phyloP scores from a whole-genome alignment of 1,140 invertebrate species.

The Saccostrea echinata region DNA sequence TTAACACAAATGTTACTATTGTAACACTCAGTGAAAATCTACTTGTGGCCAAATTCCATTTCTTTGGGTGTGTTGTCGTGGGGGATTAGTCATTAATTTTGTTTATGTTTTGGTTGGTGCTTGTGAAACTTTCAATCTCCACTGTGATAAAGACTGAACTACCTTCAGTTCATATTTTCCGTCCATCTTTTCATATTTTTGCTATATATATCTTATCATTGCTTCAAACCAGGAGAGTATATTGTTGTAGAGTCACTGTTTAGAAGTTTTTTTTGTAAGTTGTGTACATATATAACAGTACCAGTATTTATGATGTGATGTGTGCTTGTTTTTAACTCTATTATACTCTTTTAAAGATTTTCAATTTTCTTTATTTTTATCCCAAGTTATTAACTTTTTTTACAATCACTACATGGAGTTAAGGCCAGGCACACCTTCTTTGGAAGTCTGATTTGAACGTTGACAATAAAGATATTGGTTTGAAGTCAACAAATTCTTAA shows the following conservation, averaged over 20 bases:
- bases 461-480: not conserved
- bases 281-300: slow-evolving; percentile 17
- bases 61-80: slow-evolving; percentile 31
- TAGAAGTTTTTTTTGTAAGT: slow-evolving; percentile 25
- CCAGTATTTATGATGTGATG: slow-evolving; percentile 21
- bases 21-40: slow-evolving; percentile 5
- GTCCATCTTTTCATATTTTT: slow-evolving; percentile 20
- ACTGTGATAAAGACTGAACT: slow-evolving; percentile 3
- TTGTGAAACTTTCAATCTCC: slow-evolving; percentile 8
- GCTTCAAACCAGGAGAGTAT: slow-evolving; percentile 30
- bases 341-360: not conserved
- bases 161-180: slow-evolving; percentile 12
- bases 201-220: slow-evolving; percentile 33
- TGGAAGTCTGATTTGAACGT: slow-evolving; percentile 24
- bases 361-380: not conserved
- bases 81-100: slow-evolving; percentile 8
- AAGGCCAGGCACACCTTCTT: not conserved
- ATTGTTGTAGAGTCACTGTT: slow-evolving; percentile 31
- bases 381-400: not conserved
- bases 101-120: not conserved
- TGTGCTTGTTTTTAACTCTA: slow-evolving; percentile 18
- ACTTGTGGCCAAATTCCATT: slow-evolving; percentile 25
- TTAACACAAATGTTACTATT: not conserved
- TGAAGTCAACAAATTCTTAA: slow-evolving; percentile 7
- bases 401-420: not conserved